These are phyloP conservation scores for Cepaea nemoralis DNA, from an alignment of 1,140 invertebrate species.

Conservation along the genomic window DNA sequence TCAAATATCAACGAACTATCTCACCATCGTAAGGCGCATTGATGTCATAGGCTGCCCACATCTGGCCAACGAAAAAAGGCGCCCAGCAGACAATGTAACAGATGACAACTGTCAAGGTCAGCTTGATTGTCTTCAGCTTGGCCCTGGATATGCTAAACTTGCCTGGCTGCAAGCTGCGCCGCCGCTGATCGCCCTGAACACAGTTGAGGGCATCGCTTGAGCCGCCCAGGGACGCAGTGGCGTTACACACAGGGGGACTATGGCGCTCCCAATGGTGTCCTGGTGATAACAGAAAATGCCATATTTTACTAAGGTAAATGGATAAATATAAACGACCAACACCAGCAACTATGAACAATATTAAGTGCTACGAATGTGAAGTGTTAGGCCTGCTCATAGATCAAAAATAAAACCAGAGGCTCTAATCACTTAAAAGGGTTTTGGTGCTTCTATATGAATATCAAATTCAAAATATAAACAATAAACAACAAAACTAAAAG, in stretches of 20 bases:
- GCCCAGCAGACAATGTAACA: constrained; percentile 83
- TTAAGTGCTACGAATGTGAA: too few relatives aligned
- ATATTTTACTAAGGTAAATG: too few relatives aligned
- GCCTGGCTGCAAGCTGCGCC: background rate
- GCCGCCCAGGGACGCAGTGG: background rate
- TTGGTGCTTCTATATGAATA: too few relatives aligned
- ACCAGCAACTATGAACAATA: too few relatives aligned
- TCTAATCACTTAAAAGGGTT: too few relatives aligned
- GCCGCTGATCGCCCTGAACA: background rate
- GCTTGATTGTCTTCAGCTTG: constrained; percentile 83
- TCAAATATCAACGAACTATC: too few relatives aligned
- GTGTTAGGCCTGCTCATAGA: too few relatives aligned
- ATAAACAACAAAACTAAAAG: too few relatives aligned
- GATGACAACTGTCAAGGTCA: constrained; percentile 82
- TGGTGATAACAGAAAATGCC: background rate
- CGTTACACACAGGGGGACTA: background rate
- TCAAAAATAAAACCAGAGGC: too few relatives aligned
- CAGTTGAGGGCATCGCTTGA: background rate
- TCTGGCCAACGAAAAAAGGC: constrained; percentile 78
- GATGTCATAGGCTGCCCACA: constrained; percentile 62
- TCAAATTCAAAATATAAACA: too few relatives aligned
- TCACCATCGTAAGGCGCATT: constrained; percentile 56
- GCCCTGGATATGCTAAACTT: constrained; percentile 54
- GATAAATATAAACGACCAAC: too few relatives aligned
- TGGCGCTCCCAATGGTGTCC: background rate